phyloP scores from a whole-genome alignment of 2,797 vertebrate genomes.

The Thamnophis elegans region DNA sequence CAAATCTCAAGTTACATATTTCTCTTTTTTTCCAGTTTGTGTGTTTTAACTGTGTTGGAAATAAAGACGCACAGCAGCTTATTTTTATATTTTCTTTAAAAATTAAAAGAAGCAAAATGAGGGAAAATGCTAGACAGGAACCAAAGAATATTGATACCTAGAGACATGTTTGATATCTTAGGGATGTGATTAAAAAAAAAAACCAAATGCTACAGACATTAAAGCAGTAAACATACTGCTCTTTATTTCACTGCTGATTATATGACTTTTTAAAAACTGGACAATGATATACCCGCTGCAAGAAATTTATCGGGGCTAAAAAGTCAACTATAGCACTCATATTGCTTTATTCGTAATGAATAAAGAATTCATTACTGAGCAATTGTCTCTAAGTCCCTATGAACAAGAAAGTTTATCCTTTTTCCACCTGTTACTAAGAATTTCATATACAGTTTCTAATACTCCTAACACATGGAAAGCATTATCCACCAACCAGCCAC shows the following conservation, averaged over 20 bases:
- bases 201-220: background rate
- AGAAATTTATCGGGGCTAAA: background rate
- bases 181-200: background rate
- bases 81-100: background rate
- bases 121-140: background rate
- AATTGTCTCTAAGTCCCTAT: background rate
- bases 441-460: background rate
- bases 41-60: background rate
- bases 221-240: background rate
- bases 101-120: background rate
- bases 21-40: background rate
- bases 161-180: background rate
- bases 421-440: conserved; percentile 38
- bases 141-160: background rate
- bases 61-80: background rate
- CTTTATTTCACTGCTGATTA: conserved; percentile 5
- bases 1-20: background rate
- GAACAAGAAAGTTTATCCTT: conserved; percentile 26
- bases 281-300: background rate
- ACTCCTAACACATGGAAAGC: conserved; percentile 12
- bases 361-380: background rate
- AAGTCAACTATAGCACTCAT: conserved; percentile 3
- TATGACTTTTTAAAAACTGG: background rate
- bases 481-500: conserved; percentile 6
- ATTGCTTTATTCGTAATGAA: no score